Evolutionary conservation across 2,888 invertebrate species (phyloP), one percentile per base, ranked within the genome.

Genomic region (Bibio marci): DNA sequence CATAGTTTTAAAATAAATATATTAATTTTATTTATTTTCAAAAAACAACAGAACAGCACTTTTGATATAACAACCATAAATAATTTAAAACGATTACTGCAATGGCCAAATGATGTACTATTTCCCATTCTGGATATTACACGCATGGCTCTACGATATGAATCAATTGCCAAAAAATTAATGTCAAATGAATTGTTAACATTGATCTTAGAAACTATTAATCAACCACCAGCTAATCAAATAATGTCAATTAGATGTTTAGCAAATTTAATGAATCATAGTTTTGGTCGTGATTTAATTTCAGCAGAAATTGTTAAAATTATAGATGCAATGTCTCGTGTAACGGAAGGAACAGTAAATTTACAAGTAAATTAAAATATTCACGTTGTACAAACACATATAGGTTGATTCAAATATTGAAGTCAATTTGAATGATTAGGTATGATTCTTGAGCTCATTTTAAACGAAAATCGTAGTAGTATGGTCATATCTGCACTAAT

Each of bases 61-160:
- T 7, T 30, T 30, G n/a, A 13, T 13, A 30, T 30, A 6, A 6
- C 62, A 45, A 66, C 70, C 11, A 54, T 77, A 41, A 57, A 63
- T 31, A 56, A 67, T 32, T 58, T 83, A 42, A 73, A 74, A 52
- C 65, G 66, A 51, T 62, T 79, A 49, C 57, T 83, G 40, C 63
- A 70, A 41, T 86, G 85, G 85, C 77, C 79, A 28, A 69, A 73
- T 61, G 78, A 80, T 79, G 70, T 78, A 45, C 67, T 91, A 2
- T 91, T 92, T 55, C 95, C 95, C 1, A 82, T 80, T 5, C 61
- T 97, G 47, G 95, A 97, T 55, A 65, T 94, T 5, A 69, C 88
- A 12, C 71, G 95, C 46, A 63, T 94, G 52, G 82, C 85, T 1
- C 71, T 92, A 30, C 72, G 85, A 34, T 76, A 76, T 45, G 70